Evolutionary conservation across 2,888 invertebrate species (phyloP), one percentile per base, ranked within the genome.

Genomic region (Caenorhabditis drosophilae): DNA sequence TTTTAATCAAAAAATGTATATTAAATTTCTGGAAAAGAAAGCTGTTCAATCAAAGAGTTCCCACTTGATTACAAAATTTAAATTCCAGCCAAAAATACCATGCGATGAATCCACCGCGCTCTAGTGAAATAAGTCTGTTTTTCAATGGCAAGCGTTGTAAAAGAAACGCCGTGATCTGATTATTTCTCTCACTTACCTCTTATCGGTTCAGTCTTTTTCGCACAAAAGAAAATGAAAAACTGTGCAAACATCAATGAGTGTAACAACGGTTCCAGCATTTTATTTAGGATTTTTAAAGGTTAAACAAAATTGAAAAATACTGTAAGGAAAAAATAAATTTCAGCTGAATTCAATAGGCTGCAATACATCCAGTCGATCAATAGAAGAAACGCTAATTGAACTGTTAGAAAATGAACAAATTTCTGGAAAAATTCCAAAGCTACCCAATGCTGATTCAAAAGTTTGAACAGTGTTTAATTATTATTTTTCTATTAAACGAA

Each of bases 341-440:
- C 38, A 58, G 57, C 38, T 46, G 22, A 45, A 38, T 31, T 51
- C 50, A 3, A 18, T 58, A 11, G 27, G 40, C 34, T 46, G 51
- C 45, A 46, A 16, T 3, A 35, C 61, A 1, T 38, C 42, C n/a
- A 51, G 35, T 41, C 27, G 61, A 40, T 55, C 61, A 1, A 26
- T 61, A 1, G 62, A 66, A 22, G 56, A 49, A 9, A 52, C 48
- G 16, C 40, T 69, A 6, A 61, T 70, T 16, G 70, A 70, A 36
- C 61, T 58, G 15, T 31, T 70, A 26, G 70, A 70, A 38, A 61
- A 31, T 35, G 61, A 48, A 16, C 67, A 70, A 52, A n/a, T 70
- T 9, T 35, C 44, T n/a, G 67, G 67, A 20, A 53, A 50, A 36
- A 23, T 70, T 4, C 47, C 52, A 0, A 59, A 54, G n/a, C n/a